phyloP scores from a whole-genome alignment of 1,140 invertebrate species.

The Penaeus chinensis region DNA sequence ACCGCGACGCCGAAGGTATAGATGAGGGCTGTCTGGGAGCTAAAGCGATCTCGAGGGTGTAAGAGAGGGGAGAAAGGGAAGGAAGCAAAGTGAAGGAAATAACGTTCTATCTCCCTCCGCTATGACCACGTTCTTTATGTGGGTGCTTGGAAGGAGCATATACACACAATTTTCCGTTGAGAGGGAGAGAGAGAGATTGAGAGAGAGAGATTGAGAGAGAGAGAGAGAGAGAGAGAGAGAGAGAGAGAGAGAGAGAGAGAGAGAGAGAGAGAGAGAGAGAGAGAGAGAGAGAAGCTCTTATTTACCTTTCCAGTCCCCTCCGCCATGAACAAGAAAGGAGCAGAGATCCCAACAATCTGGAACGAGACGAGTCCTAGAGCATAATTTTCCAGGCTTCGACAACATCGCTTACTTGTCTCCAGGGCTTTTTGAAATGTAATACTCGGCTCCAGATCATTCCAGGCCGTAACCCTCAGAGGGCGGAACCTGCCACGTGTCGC shows the following conservation, averaged over 20 bases:
- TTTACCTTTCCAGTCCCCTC: no score
- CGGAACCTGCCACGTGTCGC: not conserved
- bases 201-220: no score
- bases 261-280: no score
- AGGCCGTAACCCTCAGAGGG: conserved; percentile 1
- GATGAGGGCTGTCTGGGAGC: not conserved
- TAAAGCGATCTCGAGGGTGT: not conserved
- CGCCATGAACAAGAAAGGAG: no score
- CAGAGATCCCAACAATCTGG: conserved; percentile 18
- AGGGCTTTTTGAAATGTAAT: conserved; percentile 57
- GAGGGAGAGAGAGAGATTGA: not conserved
- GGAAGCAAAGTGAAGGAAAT: not conserved
- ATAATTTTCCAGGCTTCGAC: conserved; percentile 35
- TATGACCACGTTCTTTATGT: no score
- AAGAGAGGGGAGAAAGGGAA: conserved; percentile 6
- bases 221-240: no score
- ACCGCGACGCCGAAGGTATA: no score
- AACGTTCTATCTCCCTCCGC: not conserved
- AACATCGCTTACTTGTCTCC: conserved; percentile 50
- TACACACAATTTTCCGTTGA: no score
- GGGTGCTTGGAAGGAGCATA: no score
- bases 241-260: no score
- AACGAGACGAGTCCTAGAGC: conserved; percentile 2
- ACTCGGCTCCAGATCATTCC: conserved; percentile 27
- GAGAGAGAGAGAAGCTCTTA: no score